phyloP scores from a whole-genome alignment of 2,888 invertebrate genomes.

The Mythimna pallens region DNA sequence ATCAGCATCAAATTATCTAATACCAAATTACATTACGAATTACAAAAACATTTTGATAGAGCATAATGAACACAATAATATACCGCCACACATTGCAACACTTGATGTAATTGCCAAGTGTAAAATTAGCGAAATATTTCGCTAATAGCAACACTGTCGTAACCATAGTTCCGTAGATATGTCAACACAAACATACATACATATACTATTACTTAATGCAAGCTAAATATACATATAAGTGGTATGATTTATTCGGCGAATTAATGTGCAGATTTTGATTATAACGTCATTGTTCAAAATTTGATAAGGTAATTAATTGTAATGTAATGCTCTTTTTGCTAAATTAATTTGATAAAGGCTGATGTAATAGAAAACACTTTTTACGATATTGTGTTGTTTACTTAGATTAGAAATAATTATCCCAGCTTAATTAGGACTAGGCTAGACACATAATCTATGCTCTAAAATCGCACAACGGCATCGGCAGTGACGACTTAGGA shows the following conservation, averaged over 20 bases:
- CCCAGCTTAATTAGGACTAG: too few relatives aligned
- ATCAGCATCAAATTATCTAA: slow-evolving; percentile 51
- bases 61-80: slow-evolving; percentile 47
- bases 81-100: slow-evolving; percentile 56
- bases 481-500: too few relatives aligned
- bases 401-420: not conserved
- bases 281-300: not conserved
- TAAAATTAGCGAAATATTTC: slow-evolving; percentile 80
- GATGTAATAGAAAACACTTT: slow-evolving; percentile 1
- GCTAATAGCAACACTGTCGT: slow-evolving; percentile 77
- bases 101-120: slow-evolving; percentile 69
- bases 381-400: not conserved
- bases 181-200: slow-evolving; percentile 81
- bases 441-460: too few relatives aligned
- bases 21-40: slow-evolving; percentile 44
- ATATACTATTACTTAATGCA: slow-evolving; percentile 82
- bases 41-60: slow-evolving; percentile 45
- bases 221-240: slow-evolving; percentile 86
- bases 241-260: slow-evolving; percentile 66
- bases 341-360: slow-evolving; percentile 1
- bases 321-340: slow-evolving; percentile 1
- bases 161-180: slow-evolving; percentile 86
- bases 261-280: slow-evolving; percentile 32
- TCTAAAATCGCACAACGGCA: too few relatives aligned
- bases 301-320: not conserved